These are phyloP conservation scores for Ellobius talpinus DNA, from an alignment of 2,113 vertebrate species.

Conservation along the genomic window DNA sequence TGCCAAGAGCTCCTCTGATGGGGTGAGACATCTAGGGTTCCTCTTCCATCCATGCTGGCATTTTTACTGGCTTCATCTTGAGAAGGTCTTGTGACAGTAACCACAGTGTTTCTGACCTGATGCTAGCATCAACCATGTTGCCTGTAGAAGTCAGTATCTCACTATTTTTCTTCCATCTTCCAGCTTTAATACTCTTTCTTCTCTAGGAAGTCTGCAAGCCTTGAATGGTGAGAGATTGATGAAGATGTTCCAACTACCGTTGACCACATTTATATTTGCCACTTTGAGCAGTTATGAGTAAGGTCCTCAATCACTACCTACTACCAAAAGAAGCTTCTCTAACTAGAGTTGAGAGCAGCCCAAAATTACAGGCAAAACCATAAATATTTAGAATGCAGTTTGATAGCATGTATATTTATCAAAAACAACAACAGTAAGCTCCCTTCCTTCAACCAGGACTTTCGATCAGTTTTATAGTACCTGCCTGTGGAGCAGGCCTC, in stretches of 20 bases:
- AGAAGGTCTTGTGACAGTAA: background rate
- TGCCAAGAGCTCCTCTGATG: background rate
- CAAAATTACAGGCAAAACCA: background rate
- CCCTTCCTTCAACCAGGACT: background rate
- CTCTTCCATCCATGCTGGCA: background rate
- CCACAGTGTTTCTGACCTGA: background rate
- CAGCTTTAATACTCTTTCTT: background rate
- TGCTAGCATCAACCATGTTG: too few species aligned
- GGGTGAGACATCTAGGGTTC: background rate
- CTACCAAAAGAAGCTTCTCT: background rate
- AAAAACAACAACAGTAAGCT: background rate
- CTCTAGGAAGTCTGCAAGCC: background rate
- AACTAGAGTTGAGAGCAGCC: background rate
- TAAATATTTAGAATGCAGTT: background rate
- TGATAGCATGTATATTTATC: background rate
- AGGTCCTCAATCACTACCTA: background rate
- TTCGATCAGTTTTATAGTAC: background rate
- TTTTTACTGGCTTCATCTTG: background rate
- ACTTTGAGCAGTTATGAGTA: background rate
- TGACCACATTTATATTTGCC: background rate
- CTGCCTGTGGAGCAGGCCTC: background rate
- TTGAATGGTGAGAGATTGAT: background rate
- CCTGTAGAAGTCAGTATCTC: background rate
- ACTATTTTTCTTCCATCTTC: too few species aligned
- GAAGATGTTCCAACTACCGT: background rate